Conservation (phyloP, 2,797 vertebrate species). For the Gadopsis bispinosus region DNA sequence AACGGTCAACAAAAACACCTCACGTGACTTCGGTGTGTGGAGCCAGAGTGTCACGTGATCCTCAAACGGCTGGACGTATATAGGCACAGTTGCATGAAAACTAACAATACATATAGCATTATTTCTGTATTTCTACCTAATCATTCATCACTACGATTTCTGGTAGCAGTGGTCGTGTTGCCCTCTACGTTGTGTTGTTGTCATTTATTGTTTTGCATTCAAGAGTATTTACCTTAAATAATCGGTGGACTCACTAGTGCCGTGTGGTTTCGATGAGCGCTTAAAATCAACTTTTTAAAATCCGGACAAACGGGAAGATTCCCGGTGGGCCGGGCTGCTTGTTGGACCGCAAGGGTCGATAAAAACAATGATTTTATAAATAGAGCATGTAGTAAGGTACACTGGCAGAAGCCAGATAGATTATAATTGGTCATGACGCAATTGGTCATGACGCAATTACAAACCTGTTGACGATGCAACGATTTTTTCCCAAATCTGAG, state of each 20-base stretch:
- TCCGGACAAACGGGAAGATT: too few relatives aligned
- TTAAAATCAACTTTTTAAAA: background rate
- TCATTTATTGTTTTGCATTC: background rate
- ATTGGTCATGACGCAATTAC: too few relatives aligned
- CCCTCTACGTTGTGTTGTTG: background rate
- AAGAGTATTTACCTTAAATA: background rate
- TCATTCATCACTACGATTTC: background rate
- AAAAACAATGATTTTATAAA: too few relatives aligned
- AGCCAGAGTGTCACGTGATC: conserved; percentile 71
- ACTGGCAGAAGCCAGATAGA: too few relatives aligned
- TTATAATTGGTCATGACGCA: too few relatives aligned
- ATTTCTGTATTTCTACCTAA: background rate
- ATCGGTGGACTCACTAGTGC: background rate
- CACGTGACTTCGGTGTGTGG: conserved; percentile 74
- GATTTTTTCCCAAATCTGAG: too few relatives aligned
- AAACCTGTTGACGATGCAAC: too few relatives aligned
- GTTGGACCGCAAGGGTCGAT: too few relatives aligned
- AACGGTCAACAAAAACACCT: conserved; percentile 79
- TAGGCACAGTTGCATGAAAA: background rate
- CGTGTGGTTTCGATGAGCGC: background rate
- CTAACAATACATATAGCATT: background rate
- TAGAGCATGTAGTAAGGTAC: too few relatives aligned
- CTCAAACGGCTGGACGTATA: conserved; percentile 10
- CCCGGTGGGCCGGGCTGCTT: too few relatives aligned
- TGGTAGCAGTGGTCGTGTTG: background rate